Evolutionary conservation across 35 echinoderm and acorn worm species (phyloP), one percentile per base, ranked within the genome.

Genomic region (Diadema setosum): DNA sequence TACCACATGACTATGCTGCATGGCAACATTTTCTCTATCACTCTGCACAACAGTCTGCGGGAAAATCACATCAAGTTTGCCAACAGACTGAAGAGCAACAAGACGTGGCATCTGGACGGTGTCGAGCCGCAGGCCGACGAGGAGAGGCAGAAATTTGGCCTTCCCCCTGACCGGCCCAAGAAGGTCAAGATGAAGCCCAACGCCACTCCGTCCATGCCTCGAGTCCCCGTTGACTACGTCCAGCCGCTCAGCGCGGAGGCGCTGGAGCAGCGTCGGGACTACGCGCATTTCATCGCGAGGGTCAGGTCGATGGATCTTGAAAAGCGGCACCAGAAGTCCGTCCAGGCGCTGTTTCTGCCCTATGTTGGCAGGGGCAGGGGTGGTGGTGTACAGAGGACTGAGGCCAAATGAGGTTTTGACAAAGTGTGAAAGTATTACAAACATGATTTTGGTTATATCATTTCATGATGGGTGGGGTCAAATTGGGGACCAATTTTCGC

Each of bases 191-290:
- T 99, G 36, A 85, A 95, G 44, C 61, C 96, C 25, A 90, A 90
- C 20, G 40, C 49, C 0, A 91, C 92, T 15, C 86, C 89, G 9
- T 92, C 96, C 16, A 88, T 75, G 45, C 44, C 65, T 2, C 55
- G 96, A 16, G 92, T 94, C 14, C 96, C 96, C 8, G 45, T 99
- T n/a, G 78, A 94, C 25, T 58, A 81, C 23, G 70, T 86, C 11
- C 39, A 59, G 2, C 80, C 76, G 9, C 86, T 99, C 0, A 86
- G 67, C 14, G 44, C 91, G 40, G 92, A 88, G 41, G 96, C 88
- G 11, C 75, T 94, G 2, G 89, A 99, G 45, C 96, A 99, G 80
- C 91, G 96, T 41, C 48, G 96, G 32, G 93, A 99, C 67, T 99
- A 99, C 34, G 89, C 88, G 3, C 89, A 92, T 64, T 99, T 86